Evolutionary conservation across 2,888 invertebrate genomes (phyloP).

Genomic region (Oegoconia quadripuncta): DNA sequence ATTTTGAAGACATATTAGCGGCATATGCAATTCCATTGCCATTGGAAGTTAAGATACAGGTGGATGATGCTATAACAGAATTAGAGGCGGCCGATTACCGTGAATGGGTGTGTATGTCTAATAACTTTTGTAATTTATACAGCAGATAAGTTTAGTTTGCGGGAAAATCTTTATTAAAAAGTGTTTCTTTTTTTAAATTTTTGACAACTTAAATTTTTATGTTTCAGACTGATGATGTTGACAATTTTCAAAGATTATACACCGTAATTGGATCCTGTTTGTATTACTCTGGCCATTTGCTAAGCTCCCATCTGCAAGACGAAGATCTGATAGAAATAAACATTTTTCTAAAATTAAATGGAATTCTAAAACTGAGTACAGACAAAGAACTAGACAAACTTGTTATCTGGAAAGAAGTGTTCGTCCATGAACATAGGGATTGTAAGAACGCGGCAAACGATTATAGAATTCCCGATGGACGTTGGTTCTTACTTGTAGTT

Average conservation of each 20-base stretch:
- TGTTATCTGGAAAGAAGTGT: slow-evolving; percentile 88
- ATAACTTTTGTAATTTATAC: too few species aligned
- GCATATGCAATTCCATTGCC: slow-evolving; percentile 83
- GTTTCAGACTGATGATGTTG: slow-evolving; percentile 86
- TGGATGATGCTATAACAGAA: slow-evolving; percentile 93
- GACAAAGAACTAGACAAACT: slow-evolving; percentile 84
- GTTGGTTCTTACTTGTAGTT: slow-evolving; percentile 86
- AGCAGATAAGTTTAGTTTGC: too few species aligned
- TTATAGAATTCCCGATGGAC: slow-evolving; percentile 78
- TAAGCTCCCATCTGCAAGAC: slow-evolving; percentile 88
- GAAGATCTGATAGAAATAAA: slow-evolving; percentile 87
- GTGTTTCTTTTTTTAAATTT: too few species aligned
- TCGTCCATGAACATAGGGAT: slow-evolving; percentile 70
- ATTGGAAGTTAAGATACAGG: slow-evolving; percentile 87
- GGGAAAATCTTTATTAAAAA: too few species aligned
- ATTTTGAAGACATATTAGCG: slow-evolving; percentile 83
- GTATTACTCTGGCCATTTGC: slow-evolving; percentile 83
- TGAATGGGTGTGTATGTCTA: slow-evolving; percentile 83
- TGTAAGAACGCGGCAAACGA: slow-evolving; percentile 50
- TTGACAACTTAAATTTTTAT: too few species aligned
- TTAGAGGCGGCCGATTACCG: slow-evolving; percentile 95
- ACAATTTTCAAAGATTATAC: slow-evolving; percentile 86
- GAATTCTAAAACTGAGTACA: slow-evolving; percentile 83
- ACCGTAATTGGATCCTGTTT: slow-evolving; percentile 82
- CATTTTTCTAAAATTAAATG: slow-evolving; percentile 86